Evolutionary conservation across 2,797 vertebrate species (phyloP).

Genomic region (Hypotaenidia okinawae): DNA sequence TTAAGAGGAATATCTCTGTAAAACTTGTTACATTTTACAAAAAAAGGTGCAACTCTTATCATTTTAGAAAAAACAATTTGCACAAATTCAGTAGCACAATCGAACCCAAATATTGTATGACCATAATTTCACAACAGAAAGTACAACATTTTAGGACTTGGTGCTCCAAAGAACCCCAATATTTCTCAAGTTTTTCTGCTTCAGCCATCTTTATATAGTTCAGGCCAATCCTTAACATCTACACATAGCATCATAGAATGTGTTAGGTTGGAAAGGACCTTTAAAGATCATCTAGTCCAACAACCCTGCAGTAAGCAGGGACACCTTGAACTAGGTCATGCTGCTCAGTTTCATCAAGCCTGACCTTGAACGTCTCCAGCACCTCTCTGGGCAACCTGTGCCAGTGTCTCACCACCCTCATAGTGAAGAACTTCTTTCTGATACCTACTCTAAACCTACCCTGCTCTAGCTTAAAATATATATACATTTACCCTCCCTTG

Average conservation of each 20-base stretch:
- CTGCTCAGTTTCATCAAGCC: no score
- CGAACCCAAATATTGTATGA: background rate
- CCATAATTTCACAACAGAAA: background rate
- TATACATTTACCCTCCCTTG: background rate
- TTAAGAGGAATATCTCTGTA: conserved; percentile 25
- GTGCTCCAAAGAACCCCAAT: background rate
- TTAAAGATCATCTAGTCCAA: no score
- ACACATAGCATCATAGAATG: background rate
- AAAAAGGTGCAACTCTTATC: background rate
- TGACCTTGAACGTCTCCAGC: no score
- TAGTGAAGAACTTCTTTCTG: no score
- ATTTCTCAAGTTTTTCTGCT: background rate
- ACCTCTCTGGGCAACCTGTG: no score
- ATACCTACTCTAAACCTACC: no score
- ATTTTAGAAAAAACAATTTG: background rate
- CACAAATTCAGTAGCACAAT: background rate
- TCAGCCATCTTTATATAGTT: background rate
- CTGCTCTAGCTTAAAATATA: no score
- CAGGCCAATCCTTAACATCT: background rate
- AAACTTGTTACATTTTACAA: background rate
- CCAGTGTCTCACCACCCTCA: no score
- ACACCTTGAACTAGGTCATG: no score
- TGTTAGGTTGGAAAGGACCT: no score
- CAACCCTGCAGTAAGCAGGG: no score
- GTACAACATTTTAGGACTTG: background rate